Evolutionary conservation across 2,797 vertebrate species (phyloP), one percentile per base, ranked within the genome.

Genomic region (Rallus crepitans): DNA sequence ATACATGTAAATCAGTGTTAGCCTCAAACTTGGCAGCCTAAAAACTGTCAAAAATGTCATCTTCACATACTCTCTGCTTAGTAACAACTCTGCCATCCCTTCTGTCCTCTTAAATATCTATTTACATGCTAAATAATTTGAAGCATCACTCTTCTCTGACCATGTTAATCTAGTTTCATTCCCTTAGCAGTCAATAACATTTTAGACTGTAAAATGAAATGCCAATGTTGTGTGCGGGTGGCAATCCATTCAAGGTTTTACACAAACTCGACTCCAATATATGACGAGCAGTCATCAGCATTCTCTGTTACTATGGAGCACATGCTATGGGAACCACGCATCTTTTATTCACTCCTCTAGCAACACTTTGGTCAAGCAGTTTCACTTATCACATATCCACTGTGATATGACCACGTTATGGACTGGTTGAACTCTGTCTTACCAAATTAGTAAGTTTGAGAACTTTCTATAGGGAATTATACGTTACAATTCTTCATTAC

Each of bases 61-160:
- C 30, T 84, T 89, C 69, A 63, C 75, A 60, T 47, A 71, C 80
- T 68, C 59, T n/a, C 53, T 84, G 55, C 64, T 84, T 87, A 87
- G 77, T 76, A 96, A 85, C 69, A 93, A 47, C 30, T 81, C 83
- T 82, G 89, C 59, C 89, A 53, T 87, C 78, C 86, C 75, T 91
- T 94, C 81, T 95, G 86, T 94, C 92, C 79, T 85, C 64, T 83
- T 81, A 94, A 93, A 95, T 28, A 19, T 70, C 79, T 94, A 79
- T 72, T 95, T 92, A 91, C 69, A 78, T 52, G 55, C 12, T 80
- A 85, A 93, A 79, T 75, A 87, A 87, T 76, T 82, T 92, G 86
- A 94, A 95, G 47, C 35, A 81, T 85, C 50, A 35, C 75, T 90
- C 53, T 89, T 92, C 76, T 85, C 39, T 70, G 65, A 86, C 75